These are phyloP conservation scores for Hyposmocoma kahamanoa DNA, from an alignment of 1,140 invertebrate genomes.

Conservation along the genomic window DNA sequence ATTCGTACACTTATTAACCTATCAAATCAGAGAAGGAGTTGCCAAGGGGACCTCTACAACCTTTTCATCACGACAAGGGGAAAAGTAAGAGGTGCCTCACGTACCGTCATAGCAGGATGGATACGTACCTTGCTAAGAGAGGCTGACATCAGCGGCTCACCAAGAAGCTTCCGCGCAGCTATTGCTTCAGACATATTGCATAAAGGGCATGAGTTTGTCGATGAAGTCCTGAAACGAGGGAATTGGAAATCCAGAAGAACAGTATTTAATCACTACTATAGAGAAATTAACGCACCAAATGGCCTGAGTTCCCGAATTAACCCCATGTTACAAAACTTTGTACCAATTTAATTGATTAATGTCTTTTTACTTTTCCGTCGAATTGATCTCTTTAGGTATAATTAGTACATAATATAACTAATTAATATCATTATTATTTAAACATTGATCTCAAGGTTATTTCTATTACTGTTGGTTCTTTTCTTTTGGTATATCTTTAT, in stretches of 20 bases:
- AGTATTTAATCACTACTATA: background rate
- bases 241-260: conserved; percentile 2
- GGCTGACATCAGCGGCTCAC: conserved; percentile 17
- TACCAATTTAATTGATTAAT: too few relatives aligned
- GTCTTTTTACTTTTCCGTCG: too few relatives aligned
- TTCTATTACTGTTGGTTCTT: too few relatives aligned
- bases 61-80: conserved; percentile 14
- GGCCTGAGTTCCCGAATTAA: too few relatives aligned
- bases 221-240: conserved; percentile 1
- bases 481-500: too few relatives aligned
- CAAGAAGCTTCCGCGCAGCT: conserved; percentile 9
- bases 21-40: background rate
- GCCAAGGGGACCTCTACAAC: background rate
- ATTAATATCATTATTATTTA: too few relatives aligned
- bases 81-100: conserved; percentile 20
- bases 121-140: conserved; percentile 15
- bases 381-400: too few relatives aligned
- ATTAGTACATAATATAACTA: too few relatives aligned
- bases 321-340: too few relatives aligned
- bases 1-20: background rate
- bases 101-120: conserved; percentile 31
- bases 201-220: background rate
- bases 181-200: background rate
- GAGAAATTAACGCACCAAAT: background rate
- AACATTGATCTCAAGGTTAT: too few relatives aligned